Percentiles rank a stretch among this genome's conserved stretches.
Evolutionary conservation across 2,113 vertebrate genomes (phyloP).

Genomic region (Bothrops jararaca): DNA sequence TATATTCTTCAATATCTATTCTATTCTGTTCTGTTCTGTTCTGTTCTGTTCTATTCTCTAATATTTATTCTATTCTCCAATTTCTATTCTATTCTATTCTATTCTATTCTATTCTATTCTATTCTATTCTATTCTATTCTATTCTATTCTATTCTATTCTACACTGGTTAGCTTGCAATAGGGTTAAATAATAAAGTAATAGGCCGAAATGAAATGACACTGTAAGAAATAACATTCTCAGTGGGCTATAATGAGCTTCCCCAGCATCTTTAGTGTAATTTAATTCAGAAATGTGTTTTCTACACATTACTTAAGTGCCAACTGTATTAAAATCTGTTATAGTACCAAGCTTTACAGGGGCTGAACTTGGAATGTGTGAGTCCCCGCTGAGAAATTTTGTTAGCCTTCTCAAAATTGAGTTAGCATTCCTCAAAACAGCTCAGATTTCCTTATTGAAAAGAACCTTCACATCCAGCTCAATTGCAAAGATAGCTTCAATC

Average conservation of each 20-base stretch:
- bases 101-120: no score
- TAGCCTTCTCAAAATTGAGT: neutral
- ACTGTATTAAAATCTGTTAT: neutral
- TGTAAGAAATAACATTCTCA: neutral
- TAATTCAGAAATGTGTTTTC: conserved; percentile 10
- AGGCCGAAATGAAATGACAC: neutral
- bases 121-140: no score
- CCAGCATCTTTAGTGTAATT: conserved; percentile 3
- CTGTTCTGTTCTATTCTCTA: no score
- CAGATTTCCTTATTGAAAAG: neutral
- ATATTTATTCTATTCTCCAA: no score
- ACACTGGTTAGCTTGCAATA: conserved; percentile 12
- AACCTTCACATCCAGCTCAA: neutral
- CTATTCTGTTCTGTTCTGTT: no score
- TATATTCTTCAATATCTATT: no score
- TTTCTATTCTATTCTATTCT: no score
- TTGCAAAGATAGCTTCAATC: neutral
- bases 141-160: no score
- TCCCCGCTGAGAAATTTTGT: neutral
- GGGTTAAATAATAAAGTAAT: conserved; percentile 14
- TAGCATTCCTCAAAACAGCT: neutral
- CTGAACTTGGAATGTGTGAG: neutral
- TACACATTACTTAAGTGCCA: conserved; percentile 8
- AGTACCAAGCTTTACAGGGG: neutral
- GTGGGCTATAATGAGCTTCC: neutral